Base-by-base conservation (phyloP, 2,888 invertebrate genomes). In the Rotaria sp. region DNA sequence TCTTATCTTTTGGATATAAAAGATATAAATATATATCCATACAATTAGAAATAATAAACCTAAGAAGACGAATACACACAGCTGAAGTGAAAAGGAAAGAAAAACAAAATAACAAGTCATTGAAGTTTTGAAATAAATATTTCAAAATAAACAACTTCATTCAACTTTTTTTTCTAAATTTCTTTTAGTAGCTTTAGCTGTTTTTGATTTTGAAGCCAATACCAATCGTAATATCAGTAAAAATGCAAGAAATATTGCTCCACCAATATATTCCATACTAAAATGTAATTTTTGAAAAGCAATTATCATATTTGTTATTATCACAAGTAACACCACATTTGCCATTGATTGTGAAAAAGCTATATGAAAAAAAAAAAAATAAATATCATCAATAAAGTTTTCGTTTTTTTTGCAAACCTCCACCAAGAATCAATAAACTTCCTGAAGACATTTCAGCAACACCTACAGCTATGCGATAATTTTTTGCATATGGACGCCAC, bases 401-500 rank as follows among this genome's bases (percentile, higher is more conserved):
- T 48, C 11, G 7, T 1, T 48, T 48, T 48, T 11, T 8, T 55
- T 55, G 21, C 67, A 38, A 35, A 67, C 67, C 67, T 85, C 45
- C 45, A n/a, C 85, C 85, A n/a, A 57, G 35, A 13, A 87, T 35
- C 24, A 87, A 30, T 55, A 87, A 48, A 30, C 38, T 35, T 45
- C 87, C 87, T 26, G 75, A 84, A 48, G 75, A 55, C 26, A 87
- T 74, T 67, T 87, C 87, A n/a, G 45, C 15, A 21, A 52, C 26
- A 26, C 85, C 87, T 10, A 75, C n/a, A n/a, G 26, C 30, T 18
- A 75, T 30, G 8, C 87, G 85, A 75, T 86, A 86, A 85, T 84
- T 87, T 86, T 57, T 87, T 18, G 87, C 87, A 57, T 80, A 86
- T 7, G 87, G 87, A 41, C 87, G 67, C 84, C 84, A 87, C 41